Conservation (phyloP, 2,797 vertebrate genomes). For the Pyrocephalus nanus region DNA sequence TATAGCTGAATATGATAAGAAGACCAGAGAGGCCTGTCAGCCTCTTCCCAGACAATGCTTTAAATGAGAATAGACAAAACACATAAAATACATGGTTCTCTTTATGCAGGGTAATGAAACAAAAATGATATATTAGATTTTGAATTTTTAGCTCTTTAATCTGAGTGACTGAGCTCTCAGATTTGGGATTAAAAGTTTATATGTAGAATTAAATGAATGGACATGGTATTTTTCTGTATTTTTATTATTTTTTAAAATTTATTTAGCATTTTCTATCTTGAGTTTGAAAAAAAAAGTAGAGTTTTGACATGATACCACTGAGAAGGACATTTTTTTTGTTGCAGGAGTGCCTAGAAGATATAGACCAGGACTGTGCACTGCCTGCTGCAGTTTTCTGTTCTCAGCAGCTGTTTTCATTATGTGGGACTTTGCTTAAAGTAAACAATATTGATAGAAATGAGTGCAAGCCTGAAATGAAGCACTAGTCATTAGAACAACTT, state of each 20-base stretch:
- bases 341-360: not conserved
- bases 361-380: accelerated
- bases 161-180: not conserved
- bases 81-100: not conserved
- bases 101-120: not conserved
- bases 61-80: not conserved
- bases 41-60: not conserved
- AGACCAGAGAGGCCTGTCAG: not conserved
- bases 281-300: not conserved
- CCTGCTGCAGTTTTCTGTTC: not conserved
- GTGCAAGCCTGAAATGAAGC: not conserved
- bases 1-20: not conserved
- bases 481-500: not conserved
- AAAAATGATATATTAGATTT: not conserved
- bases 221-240: not conserved
- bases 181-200: not conserved
- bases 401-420: not conserved
- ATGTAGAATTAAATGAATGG: not conserved
- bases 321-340: not conserved
- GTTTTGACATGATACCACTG: not conserved
- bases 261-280: not conserved
- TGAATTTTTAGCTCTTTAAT: not conserved
- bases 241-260: not conserved
- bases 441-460: not conserved
- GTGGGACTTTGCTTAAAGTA: not conserved